Evolutionary conservation across 2,797 vertebrate genomes (phyloP).

Genomic region (Poeciliopsis presidionis): DNA sequence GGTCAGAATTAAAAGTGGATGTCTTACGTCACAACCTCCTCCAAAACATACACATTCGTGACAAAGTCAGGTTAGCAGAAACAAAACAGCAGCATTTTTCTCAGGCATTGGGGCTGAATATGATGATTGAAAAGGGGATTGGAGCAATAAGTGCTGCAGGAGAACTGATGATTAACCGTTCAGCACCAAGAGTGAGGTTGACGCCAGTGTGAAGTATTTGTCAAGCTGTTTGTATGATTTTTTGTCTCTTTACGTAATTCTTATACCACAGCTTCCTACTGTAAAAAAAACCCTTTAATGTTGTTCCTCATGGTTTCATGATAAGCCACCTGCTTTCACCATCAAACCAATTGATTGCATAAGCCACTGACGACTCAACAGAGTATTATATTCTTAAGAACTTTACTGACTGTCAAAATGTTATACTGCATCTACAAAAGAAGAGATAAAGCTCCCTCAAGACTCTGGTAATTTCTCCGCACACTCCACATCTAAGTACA

Average conservation of each 20-base stretch:
- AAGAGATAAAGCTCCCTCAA: neutral
- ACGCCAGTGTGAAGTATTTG: neutral
- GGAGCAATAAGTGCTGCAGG: neutral
- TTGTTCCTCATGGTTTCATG: neutral
- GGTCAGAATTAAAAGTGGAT: neutral
- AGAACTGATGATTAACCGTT: slow-evolving; percentile 1
- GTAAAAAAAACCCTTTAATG: neutral
- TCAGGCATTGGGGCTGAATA: neutral
- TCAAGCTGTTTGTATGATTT: neutral
- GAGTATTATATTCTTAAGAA: neutral
- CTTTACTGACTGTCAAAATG: neutral
- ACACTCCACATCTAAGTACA: slow-evolving; percentile 19
- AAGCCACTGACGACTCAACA: neutral
- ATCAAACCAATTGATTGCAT: neutral
- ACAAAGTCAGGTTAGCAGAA: slow-evolving; percentile 6
- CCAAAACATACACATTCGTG: slow-evolving; percentile 2
- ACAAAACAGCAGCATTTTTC: slow-evolving; percentile 1
- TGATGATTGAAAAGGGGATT: neutral
- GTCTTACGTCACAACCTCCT: neutral
- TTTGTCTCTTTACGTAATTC: neutral
- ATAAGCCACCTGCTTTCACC: neutral
- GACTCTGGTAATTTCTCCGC: slow-evolving; percentile 3
- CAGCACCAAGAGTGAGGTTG: neutral
- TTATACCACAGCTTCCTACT: neutral
- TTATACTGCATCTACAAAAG: neutral